Evolutionary conservation across 2,113 vertebrate species (phyloP).

Genomic region (Daubentonia madagascariensis): DNA sequence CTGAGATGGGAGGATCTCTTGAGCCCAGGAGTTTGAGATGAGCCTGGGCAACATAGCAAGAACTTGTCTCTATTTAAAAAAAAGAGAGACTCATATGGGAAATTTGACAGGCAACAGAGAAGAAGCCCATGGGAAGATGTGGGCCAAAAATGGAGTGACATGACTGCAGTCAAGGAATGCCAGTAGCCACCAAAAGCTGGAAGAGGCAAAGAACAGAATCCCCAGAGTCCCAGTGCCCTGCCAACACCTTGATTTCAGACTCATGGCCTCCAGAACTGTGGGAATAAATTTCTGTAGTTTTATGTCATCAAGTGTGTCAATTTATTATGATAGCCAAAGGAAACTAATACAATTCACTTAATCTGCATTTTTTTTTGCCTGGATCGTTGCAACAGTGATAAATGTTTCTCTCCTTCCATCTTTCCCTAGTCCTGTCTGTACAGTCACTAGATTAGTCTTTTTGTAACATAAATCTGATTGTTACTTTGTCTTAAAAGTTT

Average conservation of each 20-base stretch:
- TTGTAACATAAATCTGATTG: neutral
- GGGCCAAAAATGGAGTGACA: neutral
- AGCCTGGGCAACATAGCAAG: too few relatives aligned
- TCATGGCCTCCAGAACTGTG: neutral
- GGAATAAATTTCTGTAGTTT: neutral
- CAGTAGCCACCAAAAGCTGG: neutral
- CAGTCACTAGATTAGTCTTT: neutral
- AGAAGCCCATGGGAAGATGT: neutral
- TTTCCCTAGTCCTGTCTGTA: neutral
- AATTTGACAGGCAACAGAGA: neutral
- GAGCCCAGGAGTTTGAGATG: too few relatives aligned
- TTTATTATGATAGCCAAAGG: neutral
- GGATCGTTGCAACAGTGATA: neutral
- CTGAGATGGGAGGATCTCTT: too few relatives aligned
- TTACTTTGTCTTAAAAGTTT: neutral
- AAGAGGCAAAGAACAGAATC: neutral
- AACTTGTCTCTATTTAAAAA: too few relatives aligned
- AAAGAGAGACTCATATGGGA: neutral
- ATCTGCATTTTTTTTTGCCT: neutral
- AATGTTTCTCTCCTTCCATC: neutral
- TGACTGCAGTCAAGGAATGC: neutral
- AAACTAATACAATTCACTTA: neutral
- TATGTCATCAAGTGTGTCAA: neutral
- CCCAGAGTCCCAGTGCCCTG: neutral
- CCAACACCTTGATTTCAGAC: neutral